phyloP scores from a whole-genome alignment of 2,113 vertebrate species.

The Neolamprologus fasciatus region DNA sequence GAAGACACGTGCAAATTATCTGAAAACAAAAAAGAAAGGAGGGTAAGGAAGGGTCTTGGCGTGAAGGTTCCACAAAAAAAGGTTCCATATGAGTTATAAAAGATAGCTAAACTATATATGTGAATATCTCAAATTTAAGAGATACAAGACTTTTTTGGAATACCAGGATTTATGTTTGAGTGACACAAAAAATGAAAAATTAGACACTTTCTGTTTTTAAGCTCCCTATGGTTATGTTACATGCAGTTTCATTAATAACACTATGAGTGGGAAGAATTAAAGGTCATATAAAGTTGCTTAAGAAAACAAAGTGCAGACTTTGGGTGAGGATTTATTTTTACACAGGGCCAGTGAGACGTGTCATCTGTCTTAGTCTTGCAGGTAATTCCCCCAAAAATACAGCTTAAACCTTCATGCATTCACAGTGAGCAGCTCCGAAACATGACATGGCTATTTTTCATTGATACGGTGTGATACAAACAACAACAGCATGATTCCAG shows the following conservation, averaged over 20 bases:
- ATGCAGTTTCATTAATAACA: background rate
- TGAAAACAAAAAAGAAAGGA: background rate
- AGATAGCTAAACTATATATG: background rate
- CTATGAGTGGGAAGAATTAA: background rate
- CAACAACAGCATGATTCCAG: background rate
- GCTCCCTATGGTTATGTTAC: background rate
- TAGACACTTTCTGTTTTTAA: background rate
- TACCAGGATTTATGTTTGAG: background rate
- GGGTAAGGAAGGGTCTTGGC: background rate
- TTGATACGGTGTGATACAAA: background rate
- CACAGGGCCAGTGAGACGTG: background rate
- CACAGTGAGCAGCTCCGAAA: background rate
- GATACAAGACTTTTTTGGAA: background rate
- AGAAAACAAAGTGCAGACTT: conserved; percentile 3
- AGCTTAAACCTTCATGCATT: background rate
- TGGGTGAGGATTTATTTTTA: conserved; percentile 23
- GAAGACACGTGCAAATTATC: background rate
- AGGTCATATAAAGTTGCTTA: background rate
- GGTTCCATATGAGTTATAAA: background rate
- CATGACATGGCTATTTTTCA: background rate
- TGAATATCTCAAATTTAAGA: background rate
- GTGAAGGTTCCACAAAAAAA: background rate
- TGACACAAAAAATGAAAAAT: background rate
- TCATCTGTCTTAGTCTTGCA: conserved; percentile 23
- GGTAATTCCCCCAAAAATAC: conserved; percentile 7